A percentile compares a stretch with the other conserved stretches of the same genome.
Evolutionary conservation across 1,140 invertebrate genomes (phyloP).

Genomic region (Elymnias hypermnestra): DNA sequence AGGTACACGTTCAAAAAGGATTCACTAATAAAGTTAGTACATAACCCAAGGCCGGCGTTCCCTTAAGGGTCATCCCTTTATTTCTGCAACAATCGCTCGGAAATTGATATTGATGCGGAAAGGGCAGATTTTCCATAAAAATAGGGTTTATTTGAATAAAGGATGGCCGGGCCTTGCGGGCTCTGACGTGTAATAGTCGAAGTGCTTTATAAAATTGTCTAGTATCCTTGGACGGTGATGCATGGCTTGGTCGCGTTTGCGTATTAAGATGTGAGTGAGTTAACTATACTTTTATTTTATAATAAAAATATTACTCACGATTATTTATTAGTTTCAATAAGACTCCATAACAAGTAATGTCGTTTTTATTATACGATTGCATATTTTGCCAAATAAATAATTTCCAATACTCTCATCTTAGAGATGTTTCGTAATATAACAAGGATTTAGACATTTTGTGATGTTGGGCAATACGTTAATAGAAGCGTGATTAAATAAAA

Average conservation of each 20-base stretch:
- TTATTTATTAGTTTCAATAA: too few species aligned
- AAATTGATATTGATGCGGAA: constrained; percentile 75
- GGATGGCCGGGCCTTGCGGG: constrained; percentile 58
- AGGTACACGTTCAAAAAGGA: constrained; percentile 34
- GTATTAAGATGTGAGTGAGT: constrained; percentile 1
- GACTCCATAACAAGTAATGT: too few species aligned
- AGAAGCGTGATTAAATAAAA: too few species aligned
- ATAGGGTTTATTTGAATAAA: constrained; percentile 76
- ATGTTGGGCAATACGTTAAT: too few species aligned
- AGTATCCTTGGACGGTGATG: constrained; percentile 37
- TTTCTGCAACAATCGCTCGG: constrained; percentile 72
- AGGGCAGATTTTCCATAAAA: constrained; percentile 74
- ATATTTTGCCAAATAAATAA: too few species aligned
- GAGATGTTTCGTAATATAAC: too few species aligned
- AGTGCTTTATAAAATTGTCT: constrained; percentile 65
- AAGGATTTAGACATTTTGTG: too few species aligned
- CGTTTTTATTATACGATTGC: too few species aligned
- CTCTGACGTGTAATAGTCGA: constrained; percentile 45
- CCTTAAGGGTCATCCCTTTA: constrained; percentile 74
- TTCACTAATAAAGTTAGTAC: constrained; percentile 67
- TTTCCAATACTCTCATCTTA: too few species aligned
- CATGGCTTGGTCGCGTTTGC: constrained; percentile 24
- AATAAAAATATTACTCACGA: too few species aligned
- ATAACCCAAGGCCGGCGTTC: constrained; percentile 53
- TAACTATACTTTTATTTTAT: too few species aligned